These are phyloP conservation scores for Polia nebulosa DNA, from an alignment of 2,888 invertebrate species.

Conservation along the genomic window DNA sequence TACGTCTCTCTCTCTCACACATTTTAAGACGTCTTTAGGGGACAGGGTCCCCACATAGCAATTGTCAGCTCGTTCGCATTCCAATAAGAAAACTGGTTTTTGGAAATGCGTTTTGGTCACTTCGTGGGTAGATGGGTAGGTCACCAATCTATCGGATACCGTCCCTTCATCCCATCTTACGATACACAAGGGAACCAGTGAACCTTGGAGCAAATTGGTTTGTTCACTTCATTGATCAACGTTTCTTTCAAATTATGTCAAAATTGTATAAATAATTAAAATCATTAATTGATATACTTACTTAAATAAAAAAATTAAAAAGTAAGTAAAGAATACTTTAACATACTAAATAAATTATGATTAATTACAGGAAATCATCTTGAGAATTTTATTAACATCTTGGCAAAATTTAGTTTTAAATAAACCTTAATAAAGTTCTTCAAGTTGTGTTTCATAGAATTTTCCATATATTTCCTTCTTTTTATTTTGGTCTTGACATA, in stretches of 20 bases:
- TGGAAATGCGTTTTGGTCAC: slow-evolving; percentile 3
- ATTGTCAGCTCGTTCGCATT: not conserved
- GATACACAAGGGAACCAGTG: slow-evolving; percentile 20
- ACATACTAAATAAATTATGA: too few species aligned
- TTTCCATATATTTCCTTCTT: too few species aligned
- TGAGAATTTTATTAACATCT: too few species aligned
- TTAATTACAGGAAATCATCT: too few species aligned
- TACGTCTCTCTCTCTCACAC: too few species aligned
- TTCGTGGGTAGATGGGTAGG: slow-evolving; percentile 11
- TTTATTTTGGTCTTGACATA: too few species aligned
- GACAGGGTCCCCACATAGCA: not conserved
- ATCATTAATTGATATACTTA: not conserved
- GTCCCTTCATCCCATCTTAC: slow-evolving; percentile 19
- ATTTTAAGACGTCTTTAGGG: too few species aligned
- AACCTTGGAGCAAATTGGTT: slow-evolving; percentile 15
- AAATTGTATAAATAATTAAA: not conserved
- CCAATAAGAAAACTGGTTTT: not conserved
- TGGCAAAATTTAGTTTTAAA: too few species aligned
- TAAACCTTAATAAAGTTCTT: too few species aligned
- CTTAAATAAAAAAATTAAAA: too few species aligned
- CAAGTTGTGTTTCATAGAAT: too few species aligned
- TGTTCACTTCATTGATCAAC: slow-evolving; percentile 12
- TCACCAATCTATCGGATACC: slow-evolving; percentile 29
- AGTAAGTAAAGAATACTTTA: too few species aligned
- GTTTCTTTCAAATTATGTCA: slow-evolving; percentile 3